Percentiles rank a stretch among this genome's conserved stretches.
phyloP scores from a whole-genome alignment of 2,113 vertebrate species.

The Microtus oregoni region DNA sequence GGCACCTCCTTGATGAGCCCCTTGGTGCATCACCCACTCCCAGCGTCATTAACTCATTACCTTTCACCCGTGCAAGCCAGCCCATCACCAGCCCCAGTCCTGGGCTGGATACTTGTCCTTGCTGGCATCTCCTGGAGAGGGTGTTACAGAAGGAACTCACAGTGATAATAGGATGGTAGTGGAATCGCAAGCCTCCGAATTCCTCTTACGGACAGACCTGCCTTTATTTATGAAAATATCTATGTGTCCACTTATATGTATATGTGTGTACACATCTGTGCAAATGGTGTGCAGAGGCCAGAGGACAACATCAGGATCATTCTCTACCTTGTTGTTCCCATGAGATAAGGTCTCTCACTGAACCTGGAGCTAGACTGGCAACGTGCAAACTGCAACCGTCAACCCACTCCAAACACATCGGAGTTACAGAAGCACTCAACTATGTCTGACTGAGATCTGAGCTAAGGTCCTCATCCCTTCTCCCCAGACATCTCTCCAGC shows the following conservation, averaged over 20 bases:
- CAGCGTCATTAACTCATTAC: constrained; percentile 31
- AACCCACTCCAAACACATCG: not conserved
- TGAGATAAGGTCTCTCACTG: not conserved
- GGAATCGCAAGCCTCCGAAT: not conserved
- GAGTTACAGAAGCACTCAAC: not conserved
- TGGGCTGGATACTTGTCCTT: not conserved
- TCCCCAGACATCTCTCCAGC: not conserved
- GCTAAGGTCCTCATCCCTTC: not conserved
- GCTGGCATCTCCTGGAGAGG: not conserved
- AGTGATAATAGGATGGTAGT: not conserved
- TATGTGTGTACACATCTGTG: not conserved
- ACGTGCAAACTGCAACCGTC: not conserved
- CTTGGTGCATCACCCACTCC: not conserved
- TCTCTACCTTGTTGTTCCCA: not conserved
- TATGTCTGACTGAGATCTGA: not conserved
- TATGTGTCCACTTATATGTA: not conserved
- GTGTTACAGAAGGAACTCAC: not conserved
- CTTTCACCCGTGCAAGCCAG: not conserved
- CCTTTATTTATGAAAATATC: not conserved
- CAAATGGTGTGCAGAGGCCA: not conserved
- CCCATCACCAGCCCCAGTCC: not conserved
- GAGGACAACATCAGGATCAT: not conserved
- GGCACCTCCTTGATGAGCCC: not conserved
- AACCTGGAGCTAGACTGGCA: not conserved
- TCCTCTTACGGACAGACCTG: not conserved